phyloP scores from a whole-genome alignment of 2,888 invertebrate genomes.

The Amaurobius ferox region DNA sequence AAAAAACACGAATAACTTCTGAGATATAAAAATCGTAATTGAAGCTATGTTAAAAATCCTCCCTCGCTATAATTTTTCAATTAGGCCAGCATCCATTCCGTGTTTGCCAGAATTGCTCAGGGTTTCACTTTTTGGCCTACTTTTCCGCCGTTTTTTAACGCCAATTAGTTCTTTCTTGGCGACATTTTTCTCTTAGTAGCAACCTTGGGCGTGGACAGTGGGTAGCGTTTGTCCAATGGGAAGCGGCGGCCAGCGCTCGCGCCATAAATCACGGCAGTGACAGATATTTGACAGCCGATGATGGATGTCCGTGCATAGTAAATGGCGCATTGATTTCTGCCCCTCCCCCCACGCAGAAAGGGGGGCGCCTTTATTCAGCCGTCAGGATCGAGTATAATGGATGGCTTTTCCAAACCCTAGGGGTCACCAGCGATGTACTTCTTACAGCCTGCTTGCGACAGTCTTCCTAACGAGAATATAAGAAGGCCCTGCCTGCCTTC shows the following conservation, averaged over 20 bases:
- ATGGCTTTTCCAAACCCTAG: constrained; percentile 72
- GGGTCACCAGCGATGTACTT: constrained; percentile 72
- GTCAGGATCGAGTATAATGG: constrained; percentile 71
- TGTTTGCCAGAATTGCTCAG: neutral
- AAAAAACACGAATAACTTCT: too few species aligned
- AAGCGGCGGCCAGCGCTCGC: constrained; percentile 65
- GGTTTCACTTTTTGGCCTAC: neutral
- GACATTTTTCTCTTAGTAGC: constrained; percentile 21
- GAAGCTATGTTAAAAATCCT: neutral
- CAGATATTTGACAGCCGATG: constrained; percentile 73
- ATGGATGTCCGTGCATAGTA: constrained; percentile 73
- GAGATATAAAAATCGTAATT: neutral
- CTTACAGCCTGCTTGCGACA: constrained; percentile 71
- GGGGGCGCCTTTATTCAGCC: constrained; percentile 69
- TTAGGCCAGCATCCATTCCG: neutral
- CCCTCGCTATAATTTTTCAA: neutral
- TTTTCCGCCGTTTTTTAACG: neutral
- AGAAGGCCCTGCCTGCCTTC: constrained; percentile 65
- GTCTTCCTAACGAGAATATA: constrained; percentile 73
- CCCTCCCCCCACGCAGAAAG: constrained; percentile 26
- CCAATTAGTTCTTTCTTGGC: constrained; percentile 12
- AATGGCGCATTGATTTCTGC: constrained; percentile 72
- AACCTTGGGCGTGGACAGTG: constrained; percentile 72
- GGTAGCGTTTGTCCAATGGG: constrained; percentile 68
- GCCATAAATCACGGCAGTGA: constrained; percentile 72